Evolutionary conservation across 2,797 vertebrate genomes (phyloP).

Genomic region (Dicrostonyx torquatus): DNA sequence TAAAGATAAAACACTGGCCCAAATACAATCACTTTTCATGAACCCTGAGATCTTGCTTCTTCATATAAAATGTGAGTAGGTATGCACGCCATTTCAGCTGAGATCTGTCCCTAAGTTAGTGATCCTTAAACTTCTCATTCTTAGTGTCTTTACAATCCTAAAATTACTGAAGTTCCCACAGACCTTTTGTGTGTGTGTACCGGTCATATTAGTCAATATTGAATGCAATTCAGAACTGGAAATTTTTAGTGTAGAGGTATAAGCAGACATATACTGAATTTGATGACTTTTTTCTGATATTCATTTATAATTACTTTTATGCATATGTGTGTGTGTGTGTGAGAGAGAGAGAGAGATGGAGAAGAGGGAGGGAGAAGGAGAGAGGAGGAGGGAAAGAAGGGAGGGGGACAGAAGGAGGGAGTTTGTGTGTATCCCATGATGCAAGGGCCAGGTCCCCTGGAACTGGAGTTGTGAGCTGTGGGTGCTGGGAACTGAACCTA

Average conservation of each 20-base stretch:
- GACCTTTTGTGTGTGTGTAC: neutral
- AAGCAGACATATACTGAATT: neutral
- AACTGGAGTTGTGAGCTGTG: neutral
- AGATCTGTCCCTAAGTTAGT: neutral
- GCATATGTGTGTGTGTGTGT: neutral
- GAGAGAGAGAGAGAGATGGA: too few species aligned
- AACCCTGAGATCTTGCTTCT: slow-evolving; percentile 8
- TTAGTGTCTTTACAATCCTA: neutral
- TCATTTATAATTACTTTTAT: neutral
- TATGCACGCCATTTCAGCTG: neutral
- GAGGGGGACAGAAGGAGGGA: too few species aligned
- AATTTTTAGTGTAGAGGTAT: neutral
- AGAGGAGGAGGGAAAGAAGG: too few species aligned
- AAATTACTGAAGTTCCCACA: neutral
- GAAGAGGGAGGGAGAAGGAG: neutral
- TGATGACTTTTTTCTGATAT: neutral
- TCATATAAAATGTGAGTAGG: neutral
- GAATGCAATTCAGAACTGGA: slow-evolving; percentile 14
- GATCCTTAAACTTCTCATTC: neutral
- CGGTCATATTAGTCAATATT: neutral
- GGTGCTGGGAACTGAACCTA: neutral
- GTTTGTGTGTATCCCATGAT: neutral
- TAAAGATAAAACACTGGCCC: slow-evolving; percentile 11
- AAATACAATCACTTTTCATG: neutral
- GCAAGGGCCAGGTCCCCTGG: neutral